Base-by-base conservation (phyloP, 2,113 vertebrate genomes). In the Sinocyclocheilus anophthalmus region DNA sequence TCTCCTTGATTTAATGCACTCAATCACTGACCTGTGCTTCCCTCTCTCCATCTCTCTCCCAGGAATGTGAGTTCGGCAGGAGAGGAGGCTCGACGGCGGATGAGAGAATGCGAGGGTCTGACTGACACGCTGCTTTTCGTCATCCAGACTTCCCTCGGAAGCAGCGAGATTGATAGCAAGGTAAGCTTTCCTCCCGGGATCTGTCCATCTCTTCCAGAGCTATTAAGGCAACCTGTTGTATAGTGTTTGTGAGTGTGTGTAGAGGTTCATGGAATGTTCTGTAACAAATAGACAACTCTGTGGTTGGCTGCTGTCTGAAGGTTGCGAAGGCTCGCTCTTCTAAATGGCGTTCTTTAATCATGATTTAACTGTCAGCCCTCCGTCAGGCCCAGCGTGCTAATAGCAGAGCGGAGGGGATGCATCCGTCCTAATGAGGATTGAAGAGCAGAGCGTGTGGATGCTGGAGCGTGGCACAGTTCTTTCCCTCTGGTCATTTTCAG, bases 151-250 rank as follows among this genome's bases (percentile, higher is more conserved):
- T 97, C 98, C 75, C 96, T 99, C 87, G 98, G 98, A 89, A 99
- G 97, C 95, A 97, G 94, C 84, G 98, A 99, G 95, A 99, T 99
- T 93, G 98, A 99, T 94, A 99, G 98, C 96, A 99, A 99, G 98
- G 98, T 99, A 90, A 89, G 96, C 42, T 48, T 86, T 10, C 77
- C 77, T 63, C 30, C n/a, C 30, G 48, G 75, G 24, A 76, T 72
- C 76, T 77, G 11, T 61, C 82, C 69, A 18, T 59, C 65, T 57
- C 50, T 63, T 9, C 22, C 5, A 12, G 26, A 18, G 30, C 79
- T 59, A 42, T 70, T 78, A 86, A 82, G 16, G 7, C 57, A 80
- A 69, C n/a, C 14, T 73, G 73, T 78, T 70, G 75, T 84, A 81
- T 26, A 86, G 61, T 84, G 39, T 73, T 76, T 76, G n/a, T 85